These are phyloP conservation scores for Epizoanthus scotinus DNA, from an alignment of 92 coral and sea anemone species.

Conservation along the genomic window DNA sequence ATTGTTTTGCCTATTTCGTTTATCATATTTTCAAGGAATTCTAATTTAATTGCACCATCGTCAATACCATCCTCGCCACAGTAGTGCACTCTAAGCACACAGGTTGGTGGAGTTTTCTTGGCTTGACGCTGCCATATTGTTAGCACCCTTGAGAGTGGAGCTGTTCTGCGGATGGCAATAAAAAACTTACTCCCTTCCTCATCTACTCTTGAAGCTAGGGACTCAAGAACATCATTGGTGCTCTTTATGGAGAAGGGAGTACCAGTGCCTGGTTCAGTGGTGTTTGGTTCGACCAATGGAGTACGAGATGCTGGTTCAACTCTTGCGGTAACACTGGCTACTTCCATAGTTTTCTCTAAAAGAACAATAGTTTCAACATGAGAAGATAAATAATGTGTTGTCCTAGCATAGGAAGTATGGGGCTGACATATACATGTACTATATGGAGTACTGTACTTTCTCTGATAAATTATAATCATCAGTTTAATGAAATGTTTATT, in stretches of 20 bases:
- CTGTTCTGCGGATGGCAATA: slow-evolving; percentile 46
- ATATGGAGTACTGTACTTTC: too few relatives aligned
- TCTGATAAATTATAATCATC: too few relatives aligned
- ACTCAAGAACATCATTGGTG: slow-evolving; percentile 36
- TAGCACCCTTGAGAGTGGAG: slow-evolving; percentile 39
- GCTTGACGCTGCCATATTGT: slow-evolving; percentile 47
- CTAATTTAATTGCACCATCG: slow-evolving; percentile 47
- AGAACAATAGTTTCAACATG: background rate
- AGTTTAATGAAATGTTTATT: too few relatives aligned
- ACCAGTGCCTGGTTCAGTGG: slow-evolving; percentile 3
- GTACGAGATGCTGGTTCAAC: slow-evolving; percentile 22
- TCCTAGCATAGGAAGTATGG: background rate
- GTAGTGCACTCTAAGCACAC: slow-evolving; percentile 35
- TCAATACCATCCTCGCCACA: slow-evolving; percentile 46
- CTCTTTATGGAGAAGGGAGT: slow-evolving; percentile 13
- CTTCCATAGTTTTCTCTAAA: slow-evolving; percentile 20
- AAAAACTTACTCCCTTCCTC: slow-evolving; percentile 29
- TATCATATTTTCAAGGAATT: slow-evolving; percentile 45
- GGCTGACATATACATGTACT: slow-evolving; percentile 4
- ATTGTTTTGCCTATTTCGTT: slow-evolving; percentile 43
- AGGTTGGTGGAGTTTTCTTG: slow-evolving; percentile 42
- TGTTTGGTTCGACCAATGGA: slow-evolving; percentile 16
- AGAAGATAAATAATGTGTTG: slow-evolving; percentile 4
- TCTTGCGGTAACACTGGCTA: slow-evolving; percentile 8
- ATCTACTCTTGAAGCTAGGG: slow-evolving; percentile 43